Base-by-base conservation (phyloP, 2,888 invertebrate species). In the Prosapia bicincta region DNA sequence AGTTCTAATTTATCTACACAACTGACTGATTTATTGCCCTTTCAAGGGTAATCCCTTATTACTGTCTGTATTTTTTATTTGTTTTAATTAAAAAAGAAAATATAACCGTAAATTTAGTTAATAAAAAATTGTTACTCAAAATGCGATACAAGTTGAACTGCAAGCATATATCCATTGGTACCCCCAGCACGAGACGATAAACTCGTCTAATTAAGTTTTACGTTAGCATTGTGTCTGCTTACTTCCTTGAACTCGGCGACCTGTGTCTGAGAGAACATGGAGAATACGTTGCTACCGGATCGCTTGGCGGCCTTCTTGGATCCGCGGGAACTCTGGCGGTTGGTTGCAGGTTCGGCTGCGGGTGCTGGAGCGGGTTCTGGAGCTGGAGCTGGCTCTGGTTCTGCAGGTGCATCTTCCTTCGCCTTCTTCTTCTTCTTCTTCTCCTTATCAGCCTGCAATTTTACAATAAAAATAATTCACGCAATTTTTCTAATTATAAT, bases 161-260 rank as follows among this genome's bases (percentile, higher is more conserved):
- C 24, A 72, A n/a, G 15, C 25, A 72, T 26, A 68, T 72, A 28
- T 26, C 15, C 25, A 68, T 38, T 1, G 24, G 20, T 28, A 28
- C 9, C 28, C 15, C 13, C 20, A 30, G 24, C 32, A 32, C 71
- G 10, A 20, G 9, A 15, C 65, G 13, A n/a, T n/a, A n/a, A n/a
- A n/a, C n/a, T n/a, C n/a, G n/a, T n/a, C n/a, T n/a, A n/a, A n/a
- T n/a, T n/a, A n/a, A n/a, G n/a, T n/a, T n/a, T n/a, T n/a, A n/a
- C n/a, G n/a, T n/a, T n/a, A n/a, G n/a, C n/a, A n/a, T n/a, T n/a
- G n/a, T n/a, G n/a, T n/a, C n/a, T 30, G 82, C 85, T 87, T 83
- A 94, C 94, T 90, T 96, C 96, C 88, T 97, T 97, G 91, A 97
- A 97, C 88, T 97, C 97, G 83, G 96, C 95, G 84, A 97, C 95